Evolutionary conservation across 2,888 invertebrate genomes (phyloP).

Genomic region (Hemaris fuciformis): DNA sequence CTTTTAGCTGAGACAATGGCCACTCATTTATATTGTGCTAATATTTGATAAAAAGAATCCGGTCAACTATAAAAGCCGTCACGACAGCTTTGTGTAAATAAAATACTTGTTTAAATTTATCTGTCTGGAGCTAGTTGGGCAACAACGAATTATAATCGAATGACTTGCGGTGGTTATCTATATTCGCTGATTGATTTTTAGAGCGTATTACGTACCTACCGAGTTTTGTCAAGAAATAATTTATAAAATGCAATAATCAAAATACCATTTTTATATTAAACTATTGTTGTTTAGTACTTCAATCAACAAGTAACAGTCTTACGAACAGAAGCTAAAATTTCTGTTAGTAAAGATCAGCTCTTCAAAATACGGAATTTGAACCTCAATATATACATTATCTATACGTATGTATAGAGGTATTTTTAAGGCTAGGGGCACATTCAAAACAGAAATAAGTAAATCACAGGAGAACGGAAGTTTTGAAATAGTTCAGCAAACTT

Average conservation of each 20-base stretch:
- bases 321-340: too few relatives aligned
- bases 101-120: conserved; percentile 16
- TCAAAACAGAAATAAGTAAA: too few relatives aligned
- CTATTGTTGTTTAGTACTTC: not conserved
- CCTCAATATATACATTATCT: too few relatives aligned
- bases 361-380: too few relatives aligned
- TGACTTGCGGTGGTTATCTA: not conserved
- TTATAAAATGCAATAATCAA: not conserved
- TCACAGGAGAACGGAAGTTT: too few relatives aligned
- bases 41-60: conserved; percentile 41
- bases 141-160: conserved; percentile 9
- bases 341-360: too few relatives aligned
- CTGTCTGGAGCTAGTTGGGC: conserved; percentile 14
- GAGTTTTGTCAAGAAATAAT: not conserved
- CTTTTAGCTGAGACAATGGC: conserved; percentile 60
- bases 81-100: conserved; percentile 15
- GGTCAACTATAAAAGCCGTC: conserved; percentile 32
- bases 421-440: too few relatives aligned
- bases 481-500: too few relatives aligned
- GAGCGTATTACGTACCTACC: too few relatives aligned
- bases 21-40: conserved; percentile 52
- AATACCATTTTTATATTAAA: not conserved
- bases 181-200: not conserved
- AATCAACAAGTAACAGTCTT: too few relatives aligned
- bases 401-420: too few relatives aligned